phyloP scores from a whole-genome alignment of 1,140 invertebrate species.

The Zaprionus ghesquierei region DNA sequence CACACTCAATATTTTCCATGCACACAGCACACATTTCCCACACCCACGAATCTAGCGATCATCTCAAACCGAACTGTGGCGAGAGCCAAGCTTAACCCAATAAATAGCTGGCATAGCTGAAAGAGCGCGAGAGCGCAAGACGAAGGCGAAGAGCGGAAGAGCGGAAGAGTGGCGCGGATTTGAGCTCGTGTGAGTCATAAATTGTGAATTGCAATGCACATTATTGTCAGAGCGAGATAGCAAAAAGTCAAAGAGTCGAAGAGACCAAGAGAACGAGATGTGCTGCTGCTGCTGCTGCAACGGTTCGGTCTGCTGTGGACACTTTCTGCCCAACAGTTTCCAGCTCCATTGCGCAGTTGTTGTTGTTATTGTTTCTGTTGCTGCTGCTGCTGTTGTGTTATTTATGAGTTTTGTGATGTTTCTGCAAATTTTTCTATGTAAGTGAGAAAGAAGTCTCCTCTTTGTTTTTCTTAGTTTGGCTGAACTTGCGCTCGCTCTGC shows the following conservation, averaged over 20 bases:
- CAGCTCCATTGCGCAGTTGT: conserved; percentile 23
- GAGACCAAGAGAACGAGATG: conserved; percentile 6
- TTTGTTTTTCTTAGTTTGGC: conserved; percentile 30
- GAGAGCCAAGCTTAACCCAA: conserved; percentile 60
- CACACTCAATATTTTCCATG: background rate
- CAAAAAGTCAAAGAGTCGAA: conserved; percentile 40
- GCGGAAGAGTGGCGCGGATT: background rate
- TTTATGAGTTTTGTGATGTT: conserved; percentile 80
- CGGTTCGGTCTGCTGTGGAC: conserved; percentile 47
- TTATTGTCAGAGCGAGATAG: conserved; percentile 57
- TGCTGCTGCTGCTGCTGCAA: too few relatives aligned
- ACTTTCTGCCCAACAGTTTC: conserved; percentile 53
- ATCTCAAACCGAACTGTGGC: conserved; percentile 17
- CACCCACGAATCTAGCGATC: conserved; percentile 45
- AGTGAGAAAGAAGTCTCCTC: background rate
- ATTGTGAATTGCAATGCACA: conserved; percentile 70
- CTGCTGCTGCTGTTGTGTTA: conserved; percentile 63
- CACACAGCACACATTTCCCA: too few relatives aligned
- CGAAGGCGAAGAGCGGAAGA: background rate
- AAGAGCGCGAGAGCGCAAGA: background rate
- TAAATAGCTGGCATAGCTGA: conserved; percentile 65
- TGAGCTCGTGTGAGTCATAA: conserved; percentile 62
- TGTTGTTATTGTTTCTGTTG: conserved; percentile 16
- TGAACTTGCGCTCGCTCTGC: conserved; percentile 43
- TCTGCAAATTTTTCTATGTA: conserved; percentile 80